Conservation (phyloP, 2,113 vertebrate genomes). For the Furnarius figulus region DNA sequence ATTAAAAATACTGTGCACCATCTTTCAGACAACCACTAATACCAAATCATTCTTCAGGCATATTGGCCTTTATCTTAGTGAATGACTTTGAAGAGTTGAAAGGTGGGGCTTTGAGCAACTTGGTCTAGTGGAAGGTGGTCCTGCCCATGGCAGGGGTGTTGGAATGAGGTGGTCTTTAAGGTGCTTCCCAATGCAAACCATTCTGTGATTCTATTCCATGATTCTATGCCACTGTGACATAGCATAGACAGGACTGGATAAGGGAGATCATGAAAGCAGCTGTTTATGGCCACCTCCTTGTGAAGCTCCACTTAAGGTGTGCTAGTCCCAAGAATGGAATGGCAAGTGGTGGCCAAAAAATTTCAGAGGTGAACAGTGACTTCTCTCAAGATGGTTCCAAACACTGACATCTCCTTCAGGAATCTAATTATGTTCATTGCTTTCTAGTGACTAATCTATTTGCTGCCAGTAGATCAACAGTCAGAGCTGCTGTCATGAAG, state of each 20-base stretch:
- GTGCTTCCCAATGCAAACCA: neutral
- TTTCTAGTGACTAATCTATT: neutral
- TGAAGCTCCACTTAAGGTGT: neutral
- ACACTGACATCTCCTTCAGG: neutral
- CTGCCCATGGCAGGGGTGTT: neutral
- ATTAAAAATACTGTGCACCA: neutral
- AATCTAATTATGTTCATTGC: neutral
- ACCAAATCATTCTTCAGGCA: neutral
- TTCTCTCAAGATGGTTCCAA: neutral
- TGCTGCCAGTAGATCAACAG: neutral
- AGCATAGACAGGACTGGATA: neutral
- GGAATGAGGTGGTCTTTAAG: neutral
- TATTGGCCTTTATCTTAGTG: neutral
- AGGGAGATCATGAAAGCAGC: neutral
- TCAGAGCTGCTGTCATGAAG: neutral
- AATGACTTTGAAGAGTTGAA: neutral
- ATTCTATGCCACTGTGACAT: neutral
- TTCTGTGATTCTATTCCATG: neutral
- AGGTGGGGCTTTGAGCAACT: neutral
- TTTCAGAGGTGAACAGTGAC: neutral
- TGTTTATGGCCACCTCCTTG: neutral
- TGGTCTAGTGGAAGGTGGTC: neutral
- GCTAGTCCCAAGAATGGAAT: neutral
- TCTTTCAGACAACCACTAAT: neutral
- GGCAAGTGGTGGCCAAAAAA: neutral